Evolutionary conservation across 2,888 invertebrate genomes (phyloP).

Genomic region (Gnatocerus cornutus): DNA sequence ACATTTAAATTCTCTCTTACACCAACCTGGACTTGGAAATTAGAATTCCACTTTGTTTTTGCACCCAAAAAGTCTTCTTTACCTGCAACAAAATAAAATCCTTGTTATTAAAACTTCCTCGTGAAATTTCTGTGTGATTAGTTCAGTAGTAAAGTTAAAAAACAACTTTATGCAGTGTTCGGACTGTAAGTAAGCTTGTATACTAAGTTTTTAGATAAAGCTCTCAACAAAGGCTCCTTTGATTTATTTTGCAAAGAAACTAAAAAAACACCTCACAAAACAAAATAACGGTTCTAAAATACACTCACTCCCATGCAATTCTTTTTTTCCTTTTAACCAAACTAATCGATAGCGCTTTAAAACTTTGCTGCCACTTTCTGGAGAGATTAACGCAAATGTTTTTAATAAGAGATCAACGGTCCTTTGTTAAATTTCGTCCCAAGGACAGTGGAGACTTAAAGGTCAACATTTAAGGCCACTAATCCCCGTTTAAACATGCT

Average conservation of each 20-base stretch:
- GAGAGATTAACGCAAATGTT: too few relatives aligned
- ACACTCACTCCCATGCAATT: not conserved
- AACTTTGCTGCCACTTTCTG: not conserved
- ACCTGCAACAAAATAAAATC: too few relatives aligned
- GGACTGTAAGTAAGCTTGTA: not conserved
- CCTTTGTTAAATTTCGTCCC: not conserved
- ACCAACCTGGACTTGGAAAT: too few relatives aligned
- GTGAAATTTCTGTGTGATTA: too few relatives aligned
- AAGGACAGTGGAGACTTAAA: conserved; percentile 32
- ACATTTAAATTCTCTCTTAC: too few relatives aligned
- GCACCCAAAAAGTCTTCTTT: too few relatives aligned
- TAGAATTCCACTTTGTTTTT: too few relatives aligned
- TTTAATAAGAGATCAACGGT: too few relatives aligned
- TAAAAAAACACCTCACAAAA: not conserved
- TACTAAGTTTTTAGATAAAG: not conserved
- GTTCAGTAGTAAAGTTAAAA: too few relatives aligned
- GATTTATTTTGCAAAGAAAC: not conserved
- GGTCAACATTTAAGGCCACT: conserved; percentile 59
- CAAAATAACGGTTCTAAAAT: not conserved
- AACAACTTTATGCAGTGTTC: not conserved
- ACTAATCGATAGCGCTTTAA: not conserved
- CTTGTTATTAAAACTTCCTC: too few relatives aligned
- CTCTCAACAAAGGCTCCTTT: not conserved
- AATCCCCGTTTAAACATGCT: conserved; percentile 63
- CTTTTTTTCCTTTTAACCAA: not conserved